Base-by-base conservation (phyloP, 2,888 invertebrate genomes). In the Meloe dianella region DNA sequence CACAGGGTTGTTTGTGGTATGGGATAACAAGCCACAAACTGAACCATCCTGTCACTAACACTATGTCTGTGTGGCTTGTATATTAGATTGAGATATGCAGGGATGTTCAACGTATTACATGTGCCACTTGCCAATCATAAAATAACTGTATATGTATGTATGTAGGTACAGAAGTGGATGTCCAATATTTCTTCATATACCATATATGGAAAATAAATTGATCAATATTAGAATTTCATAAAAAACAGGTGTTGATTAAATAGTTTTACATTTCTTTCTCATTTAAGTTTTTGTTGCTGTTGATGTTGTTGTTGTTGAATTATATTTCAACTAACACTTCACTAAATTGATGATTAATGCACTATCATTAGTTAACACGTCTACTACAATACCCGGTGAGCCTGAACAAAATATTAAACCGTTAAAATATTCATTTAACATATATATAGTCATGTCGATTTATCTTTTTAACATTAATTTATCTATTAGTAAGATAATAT, bases 11-110 rank as follows among this genome's bases (percentile, higher is more conserved):
- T 69, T 66, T 65, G 74, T 75, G 74, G 75, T 20, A 20, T 75
- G 77, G 72, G 75, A 73, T 70, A 17, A 77, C 78, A 77, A 71
- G 77, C 79, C 78, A 73, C 77, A 77, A 71, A 74, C 75, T 74
- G 72, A 73, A 63, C 75, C 71, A 66, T 74, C 73, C 77, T 79
- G 79, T 79, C 79, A 79, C 72, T 71, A 70, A 72, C 79, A 79
- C 77, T 77, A 47, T 76, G 77, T 73, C 72, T 64, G 66, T 60
- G 75, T 20, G 47, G 47, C 77, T 76, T 78, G 78, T 79, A 76
- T 74, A 47, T 47, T 47, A 73, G 74, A 73, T 71, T 78, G 77
- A 78, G 77, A 78, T 77, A 79, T 78, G 76, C 75, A 66, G 63
- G 73, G 64, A 61, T 57, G 27, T 30, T 57, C 47, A 9, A 20